Conservation (phyloP, 2,113 vertebrate species). For the Ancistrus triradiatus region DNA sequence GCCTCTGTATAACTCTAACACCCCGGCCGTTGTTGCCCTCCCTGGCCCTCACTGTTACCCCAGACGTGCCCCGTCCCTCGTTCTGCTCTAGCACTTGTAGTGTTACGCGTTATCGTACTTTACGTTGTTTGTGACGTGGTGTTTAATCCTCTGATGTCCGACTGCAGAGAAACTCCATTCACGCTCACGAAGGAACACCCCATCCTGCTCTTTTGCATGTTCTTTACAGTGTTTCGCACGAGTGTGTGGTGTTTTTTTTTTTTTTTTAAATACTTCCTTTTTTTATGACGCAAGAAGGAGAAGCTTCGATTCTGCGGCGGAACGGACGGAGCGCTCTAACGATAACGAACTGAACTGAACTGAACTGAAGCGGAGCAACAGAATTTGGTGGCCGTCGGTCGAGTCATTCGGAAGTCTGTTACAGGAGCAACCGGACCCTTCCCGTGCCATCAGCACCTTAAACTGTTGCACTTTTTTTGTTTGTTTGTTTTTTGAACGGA, state of each 20-base stretch:
- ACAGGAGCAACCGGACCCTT: constrained; percentile 43
- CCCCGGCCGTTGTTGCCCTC: too few relatives aligned
- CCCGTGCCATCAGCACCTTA: constrained; percentile 71
- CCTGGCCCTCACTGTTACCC: neutral
- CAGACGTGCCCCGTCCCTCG: neutral
- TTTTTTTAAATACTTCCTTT: neutral
- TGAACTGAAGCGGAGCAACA: constrained; percentile 23
- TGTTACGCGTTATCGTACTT: neutral
- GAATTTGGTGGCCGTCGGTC: constrained; percentile 31
- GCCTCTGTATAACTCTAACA: too few relatives aligned
- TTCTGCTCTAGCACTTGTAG: constrained; percentile 27
- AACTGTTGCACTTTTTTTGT: constrained; percentile 67
- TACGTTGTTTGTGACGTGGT: too few relatives aligned
- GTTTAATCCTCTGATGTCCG: constrained; percentile 6
- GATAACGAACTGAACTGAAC: constrained; percentile 25
- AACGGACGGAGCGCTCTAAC: constrained; percentile 5
- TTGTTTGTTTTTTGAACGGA: constrained; percentile 43
- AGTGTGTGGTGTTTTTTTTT: constrained; percentile 20
- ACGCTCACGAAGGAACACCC: constrained; percentile 11
- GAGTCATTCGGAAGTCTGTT: constrained; percentile 39
- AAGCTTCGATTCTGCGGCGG: constrained; percentile 1
- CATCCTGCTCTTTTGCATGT: constrained; percentile 33
- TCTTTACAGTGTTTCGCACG: constrained; percentile 41
- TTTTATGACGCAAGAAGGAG: neutral
- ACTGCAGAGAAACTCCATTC: constrained; percentile 33